Conservation (phyloP, 2,797 vertebrate genomes). For the Sebastes dallii region DNA sequence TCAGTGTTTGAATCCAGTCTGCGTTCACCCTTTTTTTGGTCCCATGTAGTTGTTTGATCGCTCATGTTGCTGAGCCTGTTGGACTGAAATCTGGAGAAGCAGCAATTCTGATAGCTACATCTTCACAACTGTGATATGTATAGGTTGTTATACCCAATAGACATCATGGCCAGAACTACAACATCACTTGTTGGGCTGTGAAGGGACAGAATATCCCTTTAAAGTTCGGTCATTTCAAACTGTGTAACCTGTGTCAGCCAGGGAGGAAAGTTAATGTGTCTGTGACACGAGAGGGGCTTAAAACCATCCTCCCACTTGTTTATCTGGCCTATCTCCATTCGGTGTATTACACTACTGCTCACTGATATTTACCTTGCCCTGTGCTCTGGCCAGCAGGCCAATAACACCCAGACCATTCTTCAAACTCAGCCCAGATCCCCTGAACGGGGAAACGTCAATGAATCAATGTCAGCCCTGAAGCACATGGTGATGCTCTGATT, state of each 20-base stretch:
- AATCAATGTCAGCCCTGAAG: constrained; percentile 75
- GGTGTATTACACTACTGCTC: constrained; percentile 55
- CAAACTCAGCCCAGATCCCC: constrained; percentile 55
- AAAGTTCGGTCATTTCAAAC: not conserved
- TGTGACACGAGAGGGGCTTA: constrained; percentile 42
- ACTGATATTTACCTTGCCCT: constrained; percentile 61
- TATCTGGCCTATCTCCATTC: constrained; percentile 55
- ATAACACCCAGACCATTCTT: constrained; percentile 62
- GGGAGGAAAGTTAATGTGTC: constrained; percentile 46
- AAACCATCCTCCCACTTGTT: constrained; percentile 42
- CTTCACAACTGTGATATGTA: not conserved
- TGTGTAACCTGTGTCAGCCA: constrained; percentile 8
- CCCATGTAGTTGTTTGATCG: not conserved
- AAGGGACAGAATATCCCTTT: not conserved
- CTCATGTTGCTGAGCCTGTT: not conserved
- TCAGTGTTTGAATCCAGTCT: too few relatives aligned
- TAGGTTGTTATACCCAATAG: not conserved
- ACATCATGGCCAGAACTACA: not conserved
- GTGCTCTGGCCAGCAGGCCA: constrained; percentile 49
- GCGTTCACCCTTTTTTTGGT: too few relatives aligned
- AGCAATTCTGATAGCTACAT: not conserved
- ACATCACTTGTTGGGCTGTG: not conserved
- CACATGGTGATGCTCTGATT: constrained; percentile 67
- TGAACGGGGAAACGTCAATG: constrained; percentile 64
- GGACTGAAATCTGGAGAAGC: not conserved